phyloP scores from a whole-genome alignment of 2,797 vertebrate species.

The Urosaurus nigricauda region DNA sequence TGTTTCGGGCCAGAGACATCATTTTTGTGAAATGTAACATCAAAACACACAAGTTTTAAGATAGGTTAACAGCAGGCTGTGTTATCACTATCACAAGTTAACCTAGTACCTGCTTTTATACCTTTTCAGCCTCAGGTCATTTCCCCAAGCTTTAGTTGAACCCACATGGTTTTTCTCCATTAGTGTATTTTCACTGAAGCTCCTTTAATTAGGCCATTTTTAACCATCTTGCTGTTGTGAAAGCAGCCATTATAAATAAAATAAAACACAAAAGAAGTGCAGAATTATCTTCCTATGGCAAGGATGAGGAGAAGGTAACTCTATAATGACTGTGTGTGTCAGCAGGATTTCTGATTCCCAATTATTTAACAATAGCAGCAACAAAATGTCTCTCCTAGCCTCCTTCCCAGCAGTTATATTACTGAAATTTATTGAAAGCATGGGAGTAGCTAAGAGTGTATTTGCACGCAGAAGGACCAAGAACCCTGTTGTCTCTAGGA shows the following conservation, averaged over 20 bases:
- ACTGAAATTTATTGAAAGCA: neutral
- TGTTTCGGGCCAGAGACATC: too few relatives aligned
- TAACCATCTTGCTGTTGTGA: neutral
- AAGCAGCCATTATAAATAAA: neutral
- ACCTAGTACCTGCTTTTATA: too few relatives aligned
- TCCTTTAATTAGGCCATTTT: too few relatives aligned
- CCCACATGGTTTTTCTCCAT: too few relatives aligned
- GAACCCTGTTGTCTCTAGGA: neutral
- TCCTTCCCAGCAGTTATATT: neutral
- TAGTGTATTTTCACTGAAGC: too few relatives aligned
- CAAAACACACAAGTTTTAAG: too few relatives aligned
- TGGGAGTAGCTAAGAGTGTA: neutral
- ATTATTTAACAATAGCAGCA: neutral
- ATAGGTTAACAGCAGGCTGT: too few relatives aligned
- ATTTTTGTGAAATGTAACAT: too few relatives aligned
- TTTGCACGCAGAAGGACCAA: neutral
- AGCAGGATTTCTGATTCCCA: neutral
- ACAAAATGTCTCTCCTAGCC: neutral
- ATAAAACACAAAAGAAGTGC: neutral
- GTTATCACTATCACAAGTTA: too few relatives aligned
- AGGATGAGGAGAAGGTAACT: neutral
- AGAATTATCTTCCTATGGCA: neutral
- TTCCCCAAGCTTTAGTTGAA: too few relatives aligned
- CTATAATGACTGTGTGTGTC: neutral
- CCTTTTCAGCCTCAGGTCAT: too few relatives aligned